A percentile compares a stretch with the other conserved stretches of the same genome.
These are phyloP conservation scores for Anodontia alba DNA, from an alignment of 2,888 invertebrate species.

Conservation along the genomic window DNA sequence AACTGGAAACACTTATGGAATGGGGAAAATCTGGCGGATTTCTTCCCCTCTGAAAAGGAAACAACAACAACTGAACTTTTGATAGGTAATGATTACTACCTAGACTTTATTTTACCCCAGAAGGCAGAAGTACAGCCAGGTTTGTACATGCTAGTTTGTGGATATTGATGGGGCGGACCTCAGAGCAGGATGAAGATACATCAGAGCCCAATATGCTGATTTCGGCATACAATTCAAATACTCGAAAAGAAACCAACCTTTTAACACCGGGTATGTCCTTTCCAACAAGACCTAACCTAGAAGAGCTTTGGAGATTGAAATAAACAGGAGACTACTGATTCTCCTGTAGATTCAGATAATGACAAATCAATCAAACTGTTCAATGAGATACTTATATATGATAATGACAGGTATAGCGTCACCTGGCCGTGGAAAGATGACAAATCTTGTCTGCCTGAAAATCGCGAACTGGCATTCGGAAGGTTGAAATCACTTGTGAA, in stretches of 20 bases:
- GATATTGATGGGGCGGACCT: slow-evolving; percentile 14
- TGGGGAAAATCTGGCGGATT: slow-evolving; percentile 11
- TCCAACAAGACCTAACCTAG: slow-evolving; percentile 9
- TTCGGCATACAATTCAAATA: neutral
- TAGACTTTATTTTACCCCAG: slow-evolving; percentile 12
- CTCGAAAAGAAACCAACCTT: neutral
- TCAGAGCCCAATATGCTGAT: slow-evolving; percentile 5
- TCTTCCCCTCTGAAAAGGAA: slow-evolving; percentile 3
- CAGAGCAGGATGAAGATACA: neutral
- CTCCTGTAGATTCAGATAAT: slow-evolving; percentile 14
- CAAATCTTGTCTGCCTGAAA: slow-evolving; percentile 26
- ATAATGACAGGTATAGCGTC: slow-evolving; percentile 33
- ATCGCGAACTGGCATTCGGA: slow-evolving; percentile 32
- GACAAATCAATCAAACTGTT: neutral
- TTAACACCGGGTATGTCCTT: neutral
- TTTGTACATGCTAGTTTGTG: slow-evolving; percentile 11
- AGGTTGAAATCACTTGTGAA: slow-evolving; percentile 26
- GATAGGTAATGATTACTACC: slow-evolving; percentile 25
- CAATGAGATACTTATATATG: slow-evolving; percentile 14
- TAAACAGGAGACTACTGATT: neutral
- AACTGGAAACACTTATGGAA: slow-evolving; percentile 21
- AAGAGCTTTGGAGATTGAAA: slow-evolving; percentile 14
- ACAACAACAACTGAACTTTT: slow-evolving; percentile 19
- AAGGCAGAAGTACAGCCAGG: slow-evolving; percentile 21
- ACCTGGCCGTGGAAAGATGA: slow-evolving; percentile 45